Conservation (phyloP, 2,888 invertebrate genomes). For the Syrista parreyssii region DNA sequence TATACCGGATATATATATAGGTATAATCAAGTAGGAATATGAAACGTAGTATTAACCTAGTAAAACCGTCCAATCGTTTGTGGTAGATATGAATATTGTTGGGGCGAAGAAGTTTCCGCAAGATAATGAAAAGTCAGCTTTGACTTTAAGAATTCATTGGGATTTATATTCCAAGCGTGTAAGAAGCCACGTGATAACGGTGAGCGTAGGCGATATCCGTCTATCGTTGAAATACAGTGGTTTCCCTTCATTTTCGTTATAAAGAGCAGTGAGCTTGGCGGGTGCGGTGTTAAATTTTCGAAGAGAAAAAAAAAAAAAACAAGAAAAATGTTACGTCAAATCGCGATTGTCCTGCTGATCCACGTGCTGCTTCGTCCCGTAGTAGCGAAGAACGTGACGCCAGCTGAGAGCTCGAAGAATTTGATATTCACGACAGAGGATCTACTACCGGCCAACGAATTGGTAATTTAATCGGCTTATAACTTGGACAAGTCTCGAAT, state of each 20-base stretch:
- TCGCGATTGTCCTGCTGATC: conserved; percentile 26
- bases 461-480: conserved; percentile 30
- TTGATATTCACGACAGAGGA: conserved; percentile 44
- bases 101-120: neutral
- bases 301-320: conserved; percentile 13
- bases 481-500: neutral
- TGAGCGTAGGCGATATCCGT: neutral
- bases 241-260: conserved; percentile 35
- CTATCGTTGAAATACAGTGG: neutral
- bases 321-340: conserved; percentile 37
- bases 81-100: neutral
- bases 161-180: neutral
- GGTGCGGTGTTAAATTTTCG: conserved; percentile 36
- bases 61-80: neutral
- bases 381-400: neutral
- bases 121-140: neutral
- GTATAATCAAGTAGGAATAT: neutral
- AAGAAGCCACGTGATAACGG: neutral
- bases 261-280: neutral
- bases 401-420: neutral
- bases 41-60: neutral
- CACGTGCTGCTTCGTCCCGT: conserved; percentile 21
- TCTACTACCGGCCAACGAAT: conserved; percentile 33
- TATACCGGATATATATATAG: too few species aligned
- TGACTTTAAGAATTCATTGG: neutral